phyloP scores from a whole-genome alignment of 2,888 invertebrate species.

The Cantharis lateralis region DNA sequence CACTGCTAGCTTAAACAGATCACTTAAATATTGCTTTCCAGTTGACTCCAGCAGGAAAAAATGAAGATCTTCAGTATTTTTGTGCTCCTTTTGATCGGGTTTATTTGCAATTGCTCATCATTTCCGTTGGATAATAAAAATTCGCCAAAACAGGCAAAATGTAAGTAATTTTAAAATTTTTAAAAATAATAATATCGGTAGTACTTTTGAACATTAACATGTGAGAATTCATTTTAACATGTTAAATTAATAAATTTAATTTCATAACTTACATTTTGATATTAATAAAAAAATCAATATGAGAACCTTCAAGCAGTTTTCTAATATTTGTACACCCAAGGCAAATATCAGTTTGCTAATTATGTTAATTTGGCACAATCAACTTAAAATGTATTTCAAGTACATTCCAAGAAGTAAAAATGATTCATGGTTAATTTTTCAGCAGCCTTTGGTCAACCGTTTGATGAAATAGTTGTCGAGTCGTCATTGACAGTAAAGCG shows the following conservation, averaged over 20 bases:
- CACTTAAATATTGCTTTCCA: constrained; percentile 12
- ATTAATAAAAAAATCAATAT: background rate
- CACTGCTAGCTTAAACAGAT: constrained; percentile 12
- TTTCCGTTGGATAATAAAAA: constrained; percentile 23
- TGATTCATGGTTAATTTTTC: constrained; percentile 28
- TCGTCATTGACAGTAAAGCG: constrained; percentile 57
- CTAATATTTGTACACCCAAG: background rate
- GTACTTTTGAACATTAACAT: too few species aligned
- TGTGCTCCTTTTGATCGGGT: constrained; percentile 21
- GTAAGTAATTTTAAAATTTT: constrained; percentile 24
- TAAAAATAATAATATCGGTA: too few species aligned
- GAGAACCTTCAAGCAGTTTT: background rate
- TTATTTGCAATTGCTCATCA: constrained; percentile 9
- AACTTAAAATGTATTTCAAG: constrained; percentile 12
- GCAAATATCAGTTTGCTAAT: background rate
- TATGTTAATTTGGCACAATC: constrained; percentile 7
- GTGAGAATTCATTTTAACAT: too few species aligned
- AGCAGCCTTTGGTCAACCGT: constrained; percentile 49
- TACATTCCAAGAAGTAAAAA: background rate
- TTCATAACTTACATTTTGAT: too few species aligned
- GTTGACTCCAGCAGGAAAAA: constrained; percentile 2
- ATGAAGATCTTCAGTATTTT: constrained; percentile 29
- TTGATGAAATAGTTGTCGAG: constrained; percentile 60
- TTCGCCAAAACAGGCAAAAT: constrained; percentile 27
- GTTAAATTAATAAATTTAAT: too few species aligned